Percentiles rank a stretch among this genome's conserved stretches.
These are phyloP conservation scores for Sebastes alutus DNA, from an alignment of 2,797 vertebrate species.

Conservation along the genomic window DNA sequence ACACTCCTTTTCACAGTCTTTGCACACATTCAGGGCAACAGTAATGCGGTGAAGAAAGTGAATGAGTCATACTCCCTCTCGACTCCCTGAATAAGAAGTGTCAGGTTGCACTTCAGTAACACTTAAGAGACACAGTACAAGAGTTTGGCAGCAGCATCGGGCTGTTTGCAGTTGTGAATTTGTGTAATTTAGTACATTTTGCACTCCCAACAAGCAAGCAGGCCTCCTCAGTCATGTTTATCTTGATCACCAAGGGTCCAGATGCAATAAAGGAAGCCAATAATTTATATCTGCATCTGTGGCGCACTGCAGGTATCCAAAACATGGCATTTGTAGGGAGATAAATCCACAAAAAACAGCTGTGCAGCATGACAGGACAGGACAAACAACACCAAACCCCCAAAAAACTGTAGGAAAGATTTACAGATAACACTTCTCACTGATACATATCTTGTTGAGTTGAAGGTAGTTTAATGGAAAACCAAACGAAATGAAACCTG, in stretches of 20 bases:
- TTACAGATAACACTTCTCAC: background rate
- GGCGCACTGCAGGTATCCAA: background rate
- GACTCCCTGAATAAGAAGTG: background rate
- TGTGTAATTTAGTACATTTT: background rate
- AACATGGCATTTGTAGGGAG: background rate
- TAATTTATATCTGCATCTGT: background rate
- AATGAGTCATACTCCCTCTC: background rate
- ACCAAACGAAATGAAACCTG: background rate
- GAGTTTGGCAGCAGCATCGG: background rate
- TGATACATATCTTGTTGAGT: background rate
- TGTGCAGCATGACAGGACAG: background rate
- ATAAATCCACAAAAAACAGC: background rate
- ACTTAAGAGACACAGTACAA: background rate
- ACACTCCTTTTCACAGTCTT: background rate
- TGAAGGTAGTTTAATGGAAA: constrained; percentile 1
- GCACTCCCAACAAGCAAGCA: too few relatives aligned
- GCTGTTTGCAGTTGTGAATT: background rate
- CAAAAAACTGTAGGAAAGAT: background rate
- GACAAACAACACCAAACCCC: background rate
- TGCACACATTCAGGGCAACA: background rate
- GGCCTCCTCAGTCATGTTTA: background rate
- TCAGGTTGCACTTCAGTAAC: background rate
- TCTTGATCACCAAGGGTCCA: background rate
- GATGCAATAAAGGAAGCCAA: background rate
- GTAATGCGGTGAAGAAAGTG: background rate